phyloP scores from a whole-genome alignment of 2,797 vertebrate genomes.

The Pangasius djambal region DNA sequence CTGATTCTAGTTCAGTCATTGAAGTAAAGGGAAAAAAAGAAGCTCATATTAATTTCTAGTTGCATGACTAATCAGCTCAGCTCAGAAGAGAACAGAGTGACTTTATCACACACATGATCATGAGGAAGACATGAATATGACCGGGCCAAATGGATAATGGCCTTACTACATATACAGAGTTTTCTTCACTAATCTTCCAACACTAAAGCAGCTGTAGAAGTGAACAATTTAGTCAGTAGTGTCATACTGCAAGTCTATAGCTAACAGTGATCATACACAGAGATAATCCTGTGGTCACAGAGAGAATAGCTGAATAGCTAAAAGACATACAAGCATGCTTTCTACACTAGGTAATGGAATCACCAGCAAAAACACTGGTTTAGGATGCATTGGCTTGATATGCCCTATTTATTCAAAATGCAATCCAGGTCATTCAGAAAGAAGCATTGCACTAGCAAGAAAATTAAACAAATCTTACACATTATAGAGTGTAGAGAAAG shows the following conservation, averaged over 20 bases:
- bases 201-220: neutral
- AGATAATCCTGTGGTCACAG: neutral
- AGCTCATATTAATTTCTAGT: conserved; percentile 16
- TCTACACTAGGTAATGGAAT: neutral
- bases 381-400: neutral
- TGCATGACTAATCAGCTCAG: neutral
- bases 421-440: neutral
- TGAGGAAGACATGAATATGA: neutral
- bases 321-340: neutral
- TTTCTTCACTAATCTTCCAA: neutral
- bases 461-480: neutral
- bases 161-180: neutral
- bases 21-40: neutral
- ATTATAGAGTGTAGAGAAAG: neutral
- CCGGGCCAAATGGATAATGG: neutral
- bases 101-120: conserved; percentile 15
- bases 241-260: neutral
- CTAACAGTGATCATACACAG: neutral
- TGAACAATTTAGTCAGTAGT: neutral
- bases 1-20: neutral
- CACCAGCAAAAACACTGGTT: neutral
- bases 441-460: neutral
- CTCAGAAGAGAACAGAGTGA: neutral
- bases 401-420: neutral
- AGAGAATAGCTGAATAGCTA: neutral